Conservation (phyloP, 2,797 vertebrate genomes). For the Periophthalmus magnuspinnatus region DNA sequence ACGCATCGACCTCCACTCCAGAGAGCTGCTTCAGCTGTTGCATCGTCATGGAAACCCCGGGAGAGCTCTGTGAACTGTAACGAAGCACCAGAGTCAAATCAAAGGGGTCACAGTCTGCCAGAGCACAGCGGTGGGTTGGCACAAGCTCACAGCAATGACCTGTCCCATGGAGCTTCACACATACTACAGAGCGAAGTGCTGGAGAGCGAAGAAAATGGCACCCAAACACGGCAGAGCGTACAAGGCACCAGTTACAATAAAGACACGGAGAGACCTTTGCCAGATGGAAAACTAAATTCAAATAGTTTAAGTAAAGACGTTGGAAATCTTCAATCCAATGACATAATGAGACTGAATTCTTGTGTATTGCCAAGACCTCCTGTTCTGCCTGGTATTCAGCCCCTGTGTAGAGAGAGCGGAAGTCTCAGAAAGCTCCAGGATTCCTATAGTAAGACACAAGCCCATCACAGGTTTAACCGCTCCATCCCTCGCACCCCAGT, state of each 20-base stretch:
- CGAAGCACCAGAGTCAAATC: constrained; percentile 21
- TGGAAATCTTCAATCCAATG: constrained; percentile 26
- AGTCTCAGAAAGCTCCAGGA: constrained; percentile 73
- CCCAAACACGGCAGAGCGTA: constrained; percentile 27
- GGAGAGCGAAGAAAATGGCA: constrained; percentile 29
- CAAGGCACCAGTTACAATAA: constrained; percentile 37
- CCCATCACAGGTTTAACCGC: constrained; percentile 65
- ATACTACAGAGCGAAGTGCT: constrained; percentile 19
- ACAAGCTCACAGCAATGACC: constrained; percentile 21
- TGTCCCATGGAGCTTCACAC: constrained; percentile 29
- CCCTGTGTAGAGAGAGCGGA: constrained; percentile 21
- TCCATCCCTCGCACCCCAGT: constrained; percentile 57
- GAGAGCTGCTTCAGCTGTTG: constrained; percentile 7
- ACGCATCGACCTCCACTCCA: constrained; percentile 22
- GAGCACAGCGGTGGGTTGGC: constrained; percentile 18
- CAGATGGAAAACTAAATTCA: constrained; percentile 30
- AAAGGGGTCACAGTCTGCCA: constrained; percentile 26
- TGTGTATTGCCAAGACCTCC: constrained; percentile 25
- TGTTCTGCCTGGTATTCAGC: constrained; percentile 22
- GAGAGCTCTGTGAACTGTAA: constrained; percentile 34
- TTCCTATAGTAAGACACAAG: constrained; percentile 75
- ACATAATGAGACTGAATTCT: constrained; percentile 5
- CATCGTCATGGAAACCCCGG: constrained; percentile 26
- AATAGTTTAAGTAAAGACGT: constrained; percentile 29
- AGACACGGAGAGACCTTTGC: constrained; percentile 50